Base-by-base conservation (phyloP, 64 coral and sea anemone species). In the Acropora tenuis region DNA sequence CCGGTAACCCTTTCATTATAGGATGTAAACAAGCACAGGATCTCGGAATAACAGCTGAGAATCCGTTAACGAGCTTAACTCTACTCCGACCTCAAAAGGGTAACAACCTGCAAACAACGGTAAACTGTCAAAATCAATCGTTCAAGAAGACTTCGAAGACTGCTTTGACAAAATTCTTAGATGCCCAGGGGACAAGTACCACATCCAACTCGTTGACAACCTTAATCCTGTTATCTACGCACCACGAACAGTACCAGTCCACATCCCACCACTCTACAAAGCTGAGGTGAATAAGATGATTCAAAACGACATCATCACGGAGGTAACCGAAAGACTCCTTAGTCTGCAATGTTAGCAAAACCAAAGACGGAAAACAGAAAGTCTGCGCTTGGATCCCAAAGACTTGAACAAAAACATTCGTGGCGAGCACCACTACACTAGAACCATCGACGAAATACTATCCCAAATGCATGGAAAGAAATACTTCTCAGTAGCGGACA, bases 361-460 rank as follows among this genome's bases (percentile, higher is more conserved):
- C 88, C 16, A 87, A 53, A 59, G 84, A 92, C 0, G 50, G 50
- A 53, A 74, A 86, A 5, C 42, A 78, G 69, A 92, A 86, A 19
- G 80, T 78, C 69, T 86, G 5, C 75, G 49, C 74, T 17, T 92
- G 2, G 74, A 75, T 72, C 90, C 81, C 3, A 86, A 78, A 73
- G 72, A 86, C 43, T 61, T 92, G n/a, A 77, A 75, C 40, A 92
- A 86, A 46, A 84, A 73, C 77, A 93, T 93, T 8, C 67, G 85
- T 8, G 76, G 91, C 2, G 66, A 94, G 47, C 87, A 84, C 48
- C 78, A 89, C 12, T 94, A 94, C 58, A 94, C 16, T 7, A 83
- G 80, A 16, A 84, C 87, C 40, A 89, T 78, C 44, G 92, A 89
- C 41, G 92, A 94, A 30, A 83, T 94, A 59, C 69, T 94, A 0